A percentile compares a stretch with the other conserved stretches of the same genome.
phyloP scores from a whole-genome alignment of 2,888 invertebrate genomes.

The Cylloceria caligata region DNA sequence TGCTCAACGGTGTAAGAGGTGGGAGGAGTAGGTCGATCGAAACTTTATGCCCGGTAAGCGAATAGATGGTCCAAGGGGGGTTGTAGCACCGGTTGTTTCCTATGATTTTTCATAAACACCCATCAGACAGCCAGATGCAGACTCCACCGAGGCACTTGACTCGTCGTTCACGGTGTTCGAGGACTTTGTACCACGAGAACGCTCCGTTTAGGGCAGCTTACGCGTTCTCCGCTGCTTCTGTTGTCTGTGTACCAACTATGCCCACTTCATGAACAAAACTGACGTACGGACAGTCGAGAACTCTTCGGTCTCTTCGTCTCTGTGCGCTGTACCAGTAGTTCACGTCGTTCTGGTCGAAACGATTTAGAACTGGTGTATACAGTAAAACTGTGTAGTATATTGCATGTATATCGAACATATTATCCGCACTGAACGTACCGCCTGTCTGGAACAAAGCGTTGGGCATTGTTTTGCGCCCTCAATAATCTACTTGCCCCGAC shows the following conservation, averaged over 20 bases:
- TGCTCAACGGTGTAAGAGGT: too few relatives aligned
- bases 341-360: conserved; percentile 15
- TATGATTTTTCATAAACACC: conserved; percentile 83
- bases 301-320: conserved; percentile 53
- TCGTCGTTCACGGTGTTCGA: conserved; percentile 72
- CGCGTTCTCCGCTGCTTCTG: conserved; percentile 37
- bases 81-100: conserved; percentile 56
- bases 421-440: conserved; percentile 74
- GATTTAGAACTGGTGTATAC: conserved; percentile 26
- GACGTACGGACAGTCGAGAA: conserved; percentile 76
- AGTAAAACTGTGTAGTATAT: conserved; percentile 6
- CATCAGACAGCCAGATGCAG: conserved; percentile 83
- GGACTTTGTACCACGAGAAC: conserved; percentile 70
- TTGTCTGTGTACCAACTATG: conserved; percentile 49
- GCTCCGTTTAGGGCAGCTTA: conserved; percentile 53
- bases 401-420: conserved; percentile 76
- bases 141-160: conserved; percentile 78
- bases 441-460: conserved; percentile 78
- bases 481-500: conserved; percentile 83
- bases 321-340: conserved; percentile 70
- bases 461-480: conserved; percentile 83
- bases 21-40: neutral
- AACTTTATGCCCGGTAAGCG: conserved; percentile 1
- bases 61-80: conserved; percentile 17
- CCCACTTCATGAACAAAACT: conserved; percentile 81